These are phyloP conservation scores for Zapus hudsonius DNA, from an alignment of 2,113 vertebrate genomes.

Conservation along the genomic window DNA sequence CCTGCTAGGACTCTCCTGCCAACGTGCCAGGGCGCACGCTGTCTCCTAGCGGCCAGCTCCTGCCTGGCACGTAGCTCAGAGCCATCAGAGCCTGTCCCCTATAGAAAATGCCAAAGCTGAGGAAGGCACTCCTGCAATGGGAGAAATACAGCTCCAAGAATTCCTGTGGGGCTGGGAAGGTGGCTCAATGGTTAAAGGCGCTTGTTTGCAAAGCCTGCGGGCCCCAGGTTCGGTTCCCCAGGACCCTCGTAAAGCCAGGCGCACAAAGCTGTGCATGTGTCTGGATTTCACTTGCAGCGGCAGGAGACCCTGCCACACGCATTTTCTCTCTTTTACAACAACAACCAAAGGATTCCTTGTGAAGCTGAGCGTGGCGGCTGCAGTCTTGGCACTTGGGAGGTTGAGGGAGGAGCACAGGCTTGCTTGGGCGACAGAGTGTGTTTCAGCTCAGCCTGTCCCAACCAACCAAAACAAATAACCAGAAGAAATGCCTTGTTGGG, in stretches of 20 bases:
- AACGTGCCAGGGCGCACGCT: fast-evolving
- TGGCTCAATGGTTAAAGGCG: no score
- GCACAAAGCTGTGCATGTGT: no score
- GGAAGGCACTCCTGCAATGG: background rate
- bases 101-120: background rate
- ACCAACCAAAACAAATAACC: background rate
- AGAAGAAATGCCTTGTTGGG: background rate
- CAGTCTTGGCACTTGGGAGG: background rate
- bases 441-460: background rate
- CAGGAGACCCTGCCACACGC: no score
- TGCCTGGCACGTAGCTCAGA: background rate
- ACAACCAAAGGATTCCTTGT: background rate
- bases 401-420: background rate
- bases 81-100: background rate
- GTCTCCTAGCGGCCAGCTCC: background rate
- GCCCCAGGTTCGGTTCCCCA: no score
- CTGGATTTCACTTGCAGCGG: no score
- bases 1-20: fast-evolving
- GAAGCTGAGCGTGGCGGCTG: background rate
- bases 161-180: no score
- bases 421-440: background rate
- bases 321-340: no score
- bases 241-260: no score
- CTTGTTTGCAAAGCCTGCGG: no score
- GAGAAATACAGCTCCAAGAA: background rate